Base-by-base conservation (phyloP, 2,888 invertebrate genomes). In the Pyrocoelia pectoralis region DNA sequence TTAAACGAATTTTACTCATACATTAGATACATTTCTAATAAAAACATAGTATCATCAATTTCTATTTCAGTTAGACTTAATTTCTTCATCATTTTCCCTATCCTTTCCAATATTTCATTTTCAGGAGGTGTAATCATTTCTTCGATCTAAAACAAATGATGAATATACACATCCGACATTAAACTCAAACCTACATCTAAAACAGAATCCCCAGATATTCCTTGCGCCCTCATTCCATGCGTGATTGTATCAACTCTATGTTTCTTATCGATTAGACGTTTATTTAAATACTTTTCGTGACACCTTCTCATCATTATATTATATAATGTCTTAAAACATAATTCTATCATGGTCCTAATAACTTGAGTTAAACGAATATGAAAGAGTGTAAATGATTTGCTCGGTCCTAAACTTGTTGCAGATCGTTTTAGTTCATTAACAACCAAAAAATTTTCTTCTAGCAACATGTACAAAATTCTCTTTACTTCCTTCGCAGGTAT, bases 401-500 rank as follows among this genome's bases (percentile, higher is more conserved):
- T 90, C 24, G 94, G 91, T 0, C 90, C 90, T 52, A 87, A 87
- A 52, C 84, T 88, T 33, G 88, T 87, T 1, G 73, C 56, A 0
- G 76, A 67, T 67, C 77, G 78, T 60, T 75, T 75, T 73, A 94
- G 85, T 56, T 93, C 92, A 81, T 93, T 87, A 70, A 88, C 83
- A 72, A 89, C 87, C 18, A 89, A 81, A 70, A 88, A 89, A 77
- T 92, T 90, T 75, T 96, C 93, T 77, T 93, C 92, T 51, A 95
- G 83, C 68, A 98, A 82, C 70, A 88, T 90, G 80, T 96, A 97
- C 0, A 95, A 90, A 10, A 96, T 81, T 68, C 92, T 88, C 78
- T 97, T 97, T 1, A 95, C 93, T 79, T 97, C 95, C 79, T 97
- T 98, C 17, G 93, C 91, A 0, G 95, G 93, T 72, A 98, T 88